Percentiles rank a stretch among this genome's conserved stretches.
Evolutionary conservation across 2,888 invertebrate genomes (phyloP).

Genomic region (Caenorhabditis afra): DNA sequence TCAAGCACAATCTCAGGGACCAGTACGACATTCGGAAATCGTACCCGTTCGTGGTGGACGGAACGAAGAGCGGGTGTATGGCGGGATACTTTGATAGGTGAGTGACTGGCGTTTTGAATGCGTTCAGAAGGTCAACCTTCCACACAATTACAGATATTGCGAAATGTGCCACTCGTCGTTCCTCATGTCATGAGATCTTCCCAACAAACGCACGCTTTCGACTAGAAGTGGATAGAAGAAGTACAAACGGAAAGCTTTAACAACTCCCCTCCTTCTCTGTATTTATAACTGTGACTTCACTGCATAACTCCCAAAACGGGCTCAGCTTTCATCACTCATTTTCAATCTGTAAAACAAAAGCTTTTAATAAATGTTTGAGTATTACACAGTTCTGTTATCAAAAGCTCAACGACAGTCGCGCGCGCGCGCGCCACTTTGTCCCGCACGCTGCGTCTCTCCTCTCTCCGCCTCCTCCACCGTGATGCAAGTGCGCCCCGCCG

Average conservation of each 20-base stretch:
- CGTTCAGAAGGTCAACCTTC: background rate
- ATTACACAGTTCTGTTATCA: no score
- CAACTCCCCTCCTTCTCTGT: background rate
- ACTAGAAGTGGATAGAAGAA: conserved; percentile 8
- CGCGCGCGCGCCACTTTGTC: no score
- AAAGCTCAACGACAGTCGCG: no score
- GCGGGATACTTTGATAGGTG: conserved; percentile 48
- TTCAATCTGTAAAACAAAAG: no score
- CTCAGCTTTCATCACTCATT: no score
- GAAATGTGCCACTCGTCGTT: conserved; percentile 53
- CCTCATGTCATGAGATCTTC: conserved; percentile 28
- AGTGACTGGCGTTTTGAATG: no score
- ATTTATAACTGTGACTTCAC: no score
- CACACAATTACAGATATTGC: conserved; percentile 33
- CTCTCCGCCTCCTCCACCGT: no score
- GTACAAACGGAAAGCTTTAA: conserved; percentile 50
- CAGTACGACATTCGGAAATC: conserved; percentile 27
- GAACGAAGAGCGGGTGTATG: conserved; percentile 27
- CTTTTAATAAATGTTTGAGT: no score
- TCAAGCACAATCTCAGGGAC: conserved; percentile 46
- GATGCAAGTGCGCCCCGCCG: conserved; percentile 37
- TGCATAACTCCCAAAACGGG: no score
- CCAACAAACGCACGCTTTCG: background rate
- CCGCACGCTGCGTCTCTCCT: conserved; percentile 16
- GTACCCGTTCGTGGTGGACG: conserved; percentile 43